phyloP scores from a whole-genome alignment of 35 echinoderm and acorn worm genomes.

The Patiria miniata region DNA sequence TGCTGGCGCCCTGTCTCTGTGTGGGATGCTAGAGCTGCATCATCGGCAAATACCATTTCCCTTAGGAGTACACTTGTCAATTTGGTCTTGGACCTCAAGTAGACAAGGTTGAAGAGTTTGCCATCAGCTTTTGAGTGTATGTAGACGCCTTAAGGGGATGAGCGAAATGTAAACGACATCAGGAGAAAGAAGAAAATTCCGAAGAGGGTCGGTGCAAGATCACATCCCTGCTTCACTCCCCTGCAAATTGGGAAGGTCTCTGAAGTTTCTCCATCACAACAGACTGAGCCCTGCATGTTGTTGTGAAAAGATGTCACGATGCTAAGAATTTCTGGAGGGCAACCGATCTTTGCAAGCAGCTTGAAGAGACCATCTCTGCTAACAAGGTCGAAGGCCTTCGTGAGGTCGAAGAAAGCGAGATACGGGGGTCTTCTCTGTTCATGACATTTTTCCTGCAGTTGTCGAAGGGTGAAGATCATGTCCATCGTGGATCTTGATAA shows the following conservation, averaged over 20 bases:
- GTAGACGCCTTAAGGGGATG: no score
- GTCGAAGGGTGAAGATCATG: constrained; percentile 67
- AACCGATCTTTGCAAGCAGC: constrained; percentile 39
- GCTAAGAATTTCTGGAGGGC: constrained; percentile 35
- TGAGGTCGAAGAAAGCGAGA: constrained; percentile 68
- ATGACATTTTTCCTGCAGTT: constrained; percentile 60
- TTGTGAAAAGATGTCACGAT: constrained; percentile 5
- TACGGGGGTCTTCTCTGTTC: constrained; percentile 45
- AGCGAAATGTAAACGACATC: constrained; percentile 45
- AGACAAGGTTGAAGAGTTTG: constrained; percentile 14
- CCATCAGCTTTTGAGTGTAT: no score
- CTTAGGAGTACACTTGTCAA: not conserved
- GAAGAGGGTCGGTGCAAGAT: constrained; percentile 65
- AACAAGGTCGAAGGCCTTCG: constrained; percentile 65
- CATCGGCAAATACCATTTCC: constrained; percentile 47
- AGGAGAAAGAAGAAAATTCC: constrained; percentile 63
- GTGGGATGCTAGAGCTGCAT: not conserved
- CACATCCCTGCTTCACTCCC: constrained; percentile 75
- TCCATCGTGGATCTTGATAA: constrained; percentile 45
- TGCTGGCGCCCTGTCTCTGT: no score
- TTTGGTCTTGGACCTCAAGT: constrained; percentile 36
- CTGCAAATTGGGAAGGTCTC: constrained; percentile 12
- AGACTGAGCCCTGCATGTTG: constrained; percentile 4
- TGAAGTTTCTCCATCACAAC: constrained; percentile 3
- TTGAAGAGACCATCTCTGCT: constrained; percentile 34